Evolutionary conservation across 2,797 vertebrate species (phyloP).

Genomic region (Pyrocephalus nanus): DNA sequence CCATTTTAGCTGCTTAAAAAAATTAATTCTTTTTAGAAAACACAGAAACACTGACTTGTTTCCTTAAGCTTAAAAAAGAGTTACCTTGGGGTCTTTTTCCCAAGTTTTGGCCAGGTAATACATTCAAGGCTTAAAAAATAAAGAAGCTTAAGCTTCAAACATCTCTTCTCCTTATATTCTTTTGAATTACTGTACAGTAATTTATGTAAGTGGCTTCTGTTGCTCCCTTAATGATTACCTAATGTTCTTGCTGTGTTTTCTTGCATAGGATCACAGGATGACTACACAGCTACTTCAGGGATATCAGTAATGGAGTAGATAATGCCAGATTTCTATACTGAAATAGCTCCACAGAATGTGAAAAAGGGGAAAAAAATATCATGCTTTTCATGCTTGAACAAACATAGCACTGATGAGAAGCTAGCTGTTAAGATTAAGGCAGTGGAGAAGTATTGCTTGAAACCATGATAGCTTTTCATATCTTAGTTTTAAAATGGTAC

Average conservation of each 20-base stretch:
- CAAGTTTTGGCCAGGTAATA: neutral
- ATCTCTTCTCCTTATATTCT: neutral
- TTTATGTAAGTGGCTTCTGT: constrained; percentile 37
- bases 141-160: neutral
- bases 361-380: neutral
- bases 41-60: neutral
- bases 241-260: constrained; percentile 61
- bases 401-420: constrained; percentile 12
- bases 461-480: neutral
- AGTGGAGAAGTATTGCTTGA: neutral
- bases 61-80: neutral
- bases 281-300: constrained; percentile 65
- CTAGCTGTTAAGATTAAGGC: constrained; percentile 11
- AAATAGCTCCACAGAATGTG: constrained; percentile 62
- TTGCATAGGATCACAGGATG: constrained; percentile 65
- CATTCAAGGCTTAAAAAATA: neutral
- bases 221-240: constrained; percentile 44
- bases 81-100: neutral
- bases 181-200: neutral
- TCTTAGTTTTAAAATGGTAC: neutral
- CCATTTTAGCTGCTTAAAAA: neutral
- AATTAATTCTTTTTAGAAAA: neutral
- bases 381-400: constrained; percentile 26
- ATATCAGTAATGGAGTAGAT: constrained; percentile 61
- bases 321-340: constrained; percentile 62